Evolutionary conservation across 2,113 vertebrate genomes (phyloP).

Genomic region (Clarias batrachus): DNA sequence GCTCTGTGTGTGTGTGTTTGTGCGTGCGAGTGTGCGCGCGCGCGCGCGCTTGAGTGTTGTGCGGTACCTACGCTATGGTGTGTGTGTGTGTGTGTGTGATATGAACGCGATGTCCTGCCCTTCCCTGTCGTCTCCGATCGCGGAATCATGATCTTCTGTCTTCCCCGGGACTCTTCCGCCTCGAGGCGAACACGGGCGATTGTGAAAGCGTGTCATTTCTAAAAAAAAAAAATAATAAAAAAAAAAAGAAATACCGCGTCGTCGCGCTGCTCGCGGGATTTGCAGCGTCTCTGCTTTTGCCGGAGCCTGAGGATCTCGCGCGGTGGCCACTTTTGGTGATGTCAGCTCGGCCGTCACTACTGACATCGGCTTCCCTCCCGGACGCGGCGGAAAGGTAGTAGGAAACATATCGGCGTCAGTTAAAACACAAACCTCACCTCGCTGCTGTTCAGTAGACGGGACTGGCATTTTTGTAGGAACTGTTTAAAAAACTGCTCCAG

Average conservation of each 20-base stretch:
- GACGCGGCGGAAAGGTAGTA: conserved; percentile 67
- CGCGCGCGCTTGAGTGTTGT: not conserved
- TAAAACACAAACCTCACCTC: conserved; percentile 41
- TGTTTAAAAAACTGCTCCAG: not conserved
- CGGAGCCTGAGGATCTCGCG: conserved; percentile 61
- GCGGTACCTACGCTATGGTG: conserved; percentile 59
- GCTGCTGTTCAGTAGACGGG: not conserved
- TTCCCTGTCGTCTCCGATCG: conserved; percentile 67
- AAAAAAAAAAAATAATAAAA: too few relatives aligned
- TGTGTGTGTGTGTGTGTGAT: conserved; percentile 56
- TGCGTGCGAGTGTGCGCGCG: conserved; percentile 7
- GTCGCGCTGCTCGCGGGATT: conserved; percentile 12
- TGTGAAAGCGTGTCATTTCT: conserved; percentile 51
- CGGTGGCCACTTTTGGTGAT: conserved; percentile 71
- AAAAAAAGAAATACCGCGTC: too few relatives aligned
- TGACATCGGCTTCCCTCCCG: conserved; percentile 76
- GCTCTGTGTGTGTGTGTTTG: conserved; percentile 3
- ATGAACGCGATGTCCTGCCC: conserved; percentile 67
- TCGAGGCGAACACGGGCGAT: conserved; percentile 59
- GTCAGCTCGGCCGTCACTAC: conserved; percentile 71
- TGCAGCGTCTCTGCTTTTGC: conserved; percentile 2
- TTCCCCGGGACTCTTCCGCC: conserved; percentile 72
- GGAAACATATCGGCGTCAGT: conserved; percentile 50
- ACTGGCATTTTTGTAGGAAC: conserved; percentile 21
- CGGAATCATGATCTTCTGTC: conserved; percentile 71